A percentile compares a stretch with the other conserved stretches of the same genome.
phyloP scores from a whole-genome alignment of 92 coral and sea anemone genomes.

The Zoanthus gigantus region DNA sequence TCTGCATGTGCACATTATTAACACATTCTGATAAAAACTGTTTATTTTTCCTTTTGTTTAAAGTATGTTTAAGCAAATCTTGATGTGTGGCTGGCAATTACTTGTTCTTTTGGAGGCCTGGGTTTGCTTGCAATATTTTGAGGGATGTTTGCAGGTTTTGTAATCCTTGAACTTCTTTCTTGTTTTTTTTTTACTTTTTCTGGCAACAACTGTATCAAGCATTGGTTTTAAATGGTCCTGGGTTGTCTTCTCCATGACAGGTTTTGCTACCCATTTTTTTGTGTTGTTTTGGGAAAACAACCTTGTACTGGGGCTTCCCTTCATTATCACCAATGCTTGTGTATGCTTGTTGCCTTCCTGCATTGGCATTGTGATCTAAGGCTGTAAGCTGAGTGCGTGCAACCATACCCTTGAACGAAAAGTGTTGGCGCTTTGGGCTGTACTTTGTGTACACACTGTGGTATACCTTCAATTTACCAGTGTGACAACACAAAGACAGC shows the following conservation, averaged over 20 bases:
- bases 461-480: slow-evolving; percentile 57
- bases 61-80: slow-evolving; percentile 1
- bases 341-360: slow-evolving; percentile 54
- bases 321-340: slow-evolving; percentile 35
- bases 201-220: background rate
- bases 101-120: slow-evolving; percentile 34
- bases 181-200: slow-evolving; percentile 30
- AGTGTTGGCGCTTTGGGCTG: slow-evolving; percentile 51
- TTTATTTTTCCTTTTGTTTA: background rate
- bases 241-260: background rate
- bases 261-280: too few species aligned
- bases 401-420: slow-evolving; percentile 9
- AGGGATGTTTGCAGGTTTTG: slow-evolving; percentile 8
- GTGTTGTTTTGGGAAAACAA: slow-evolving; percentile 38
- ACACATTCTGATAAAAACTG: too few species aligned
- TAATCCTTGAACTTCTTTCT: slow-evolving; percentile 49
- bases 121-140: slow-evolving; percentile 46
- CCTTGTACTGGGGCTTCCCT: slow-evolving; percentile 45
- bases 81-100: slow-evolving; percentile 43
- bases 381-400: slow-evolving; percentile 51
- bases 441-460: slow-evolving; percentile 43
- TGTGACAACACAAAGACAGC: slow-evolving; percentile 61
- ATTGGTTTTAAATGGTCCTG: background rate
- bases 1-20: too few species aligned
- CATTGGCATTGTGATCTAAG: slow-evolving; percentile 59